Conservation (phyloP, 2,888 invertebrate species). For the Coecobrya sp. region DNA sequence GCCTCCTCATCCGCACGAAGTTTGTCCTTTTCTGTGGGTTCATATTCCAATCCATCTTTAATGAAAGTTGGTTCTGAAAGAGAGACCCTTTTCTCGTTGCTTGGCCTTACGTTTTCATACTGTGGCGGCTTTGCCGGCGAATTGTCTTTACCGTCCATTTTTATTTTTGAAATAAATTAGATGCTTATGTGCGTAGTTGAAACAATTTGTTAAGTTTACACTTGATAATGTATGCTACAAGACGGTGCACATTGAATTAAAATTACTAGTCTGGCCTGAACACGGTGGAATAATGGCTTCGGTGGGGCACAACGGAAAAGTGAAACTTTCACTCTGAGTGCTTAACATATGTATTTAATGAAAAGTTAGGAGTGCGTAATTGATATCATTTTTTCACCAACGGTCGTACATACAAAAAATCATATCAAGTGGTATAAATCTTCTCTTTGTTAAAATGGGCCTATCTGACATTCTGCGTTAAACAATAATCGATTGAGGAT, state of each 20-base stretch:
- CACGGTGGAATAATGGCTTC: no score
- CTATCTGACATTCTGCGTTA: background rate
- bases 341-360: background rate
- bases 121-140: background rate
- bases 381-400: background rate
- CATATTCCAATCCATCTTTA: slow-evolving; percentile 52
- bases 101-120: slow-evolving; percentile 30
- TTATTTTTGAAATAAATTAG: background rate
- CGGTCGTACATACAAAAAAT: background rate
- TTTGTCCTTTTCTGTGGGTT: slow-evolving; percentile 69
- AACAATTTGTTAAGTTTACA: background rate
- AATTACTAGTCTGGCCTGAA: no score
- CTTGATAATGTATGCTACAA: no score
- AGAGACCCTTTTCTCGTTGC: slow-evolving; percentile 41
- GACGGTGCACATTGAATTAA: no score
- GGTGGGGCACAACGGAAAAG: background rate
- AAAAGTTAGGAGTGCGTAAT: background rate
- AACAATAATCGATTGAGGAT: background rate
- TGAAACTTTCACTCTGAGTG: background rate
- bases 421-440: background rate
- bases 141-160: slow-evolving; percentile 15
- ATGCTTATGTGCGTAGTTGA: background rate
- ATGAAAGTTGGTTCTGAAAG: slow-evolving; percentile 39
- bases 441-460: background rate
- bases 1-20: slow-evolving; percentile 46